These are phyloP conservation scores for Ceratitis capitata DNA, from an alignment of 1,140 invertebrate species.

Conservation along the genomic window DNA sequence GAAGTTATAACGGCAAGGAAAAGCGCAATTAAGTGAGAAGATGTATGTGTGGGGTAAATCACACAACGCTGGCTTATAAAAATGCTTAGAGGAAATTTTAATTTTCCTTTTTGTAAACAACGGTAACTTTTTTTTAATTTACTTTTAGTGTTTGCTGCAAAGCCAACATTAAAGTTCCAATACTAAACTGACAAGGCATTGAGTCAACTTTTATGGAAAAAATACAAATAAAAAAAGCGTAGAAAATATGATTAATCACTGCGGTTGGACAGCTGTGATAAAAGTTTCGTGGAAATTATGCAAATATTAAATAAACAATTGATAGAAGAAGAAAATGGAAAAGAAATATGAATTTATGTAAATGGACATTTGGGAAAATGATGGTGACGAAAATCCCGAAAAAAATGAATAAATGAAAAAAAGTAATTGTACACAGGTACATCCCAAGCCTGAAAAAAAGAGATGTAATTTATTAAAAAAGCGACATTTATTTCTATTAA, in stretches of 20 bases:
- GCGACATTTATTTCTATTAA: neutral
- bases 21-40: neutral
- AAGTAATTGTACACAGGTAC: too few species aligned
- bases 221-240: neutral
- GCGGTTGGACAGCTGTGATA: neutral
- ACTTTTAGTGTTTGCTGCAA: neutral
- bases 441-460: neutral
- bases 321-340: neutral
- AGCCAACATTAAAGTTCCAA: neutral
- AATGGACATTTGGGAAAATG: neutral
- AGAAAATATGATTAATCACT: constrained; percentile 24
- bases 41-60: too few species aligned
- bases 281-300: neutral
- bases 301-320: neutral
- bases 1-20: constrained; percentile 13
- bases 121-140: neutral
- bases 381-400: neutral
- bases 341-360: neutral
- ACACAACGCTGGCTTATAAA: too few species aligned
- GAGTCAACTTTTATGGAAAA: neutral
- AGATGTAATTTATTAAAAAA: neutral
- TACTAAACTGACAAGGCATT: neutral
- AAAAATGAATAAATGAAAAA: too few species aligned
- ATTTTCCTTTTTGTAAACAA: neutral
- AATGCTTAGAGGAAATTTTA: neutral